Base-by-base conservation (phyloP, 2,113 vertebrate genomes). In the Psilopogon haemacephalus region DNA sequence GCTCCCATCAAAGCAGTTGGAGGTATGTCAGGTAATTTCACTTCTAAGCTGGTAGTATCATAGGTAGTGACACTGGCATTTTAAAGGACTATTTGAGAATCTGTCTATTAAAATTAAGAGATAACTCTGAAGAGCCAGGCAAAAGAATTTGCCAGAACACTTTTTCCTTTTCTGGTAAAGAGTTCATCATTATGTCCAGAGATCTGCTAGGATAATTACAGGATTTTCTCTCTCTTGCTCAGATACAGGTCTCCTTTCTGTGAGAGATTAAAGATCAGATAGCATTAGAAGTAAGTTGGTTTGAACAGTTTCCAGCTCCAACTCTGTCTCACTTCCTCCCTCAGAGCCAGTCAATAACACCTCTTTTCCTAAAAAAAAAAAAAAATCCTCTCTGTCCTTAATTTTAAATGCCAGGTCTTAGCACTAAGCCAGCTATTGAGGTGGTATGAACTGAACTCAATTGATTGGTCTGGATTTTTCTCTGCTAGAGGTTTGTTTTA, bases 401-500 rank as follows among this genome's bases (percentile, higher is more conserved):
- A 58, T 56, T 89, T 32, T 88, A 88, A 88, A 87, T 83, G 60
- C 37, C 60, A 77, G 42, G 50, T 71, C 38, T 88, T 90, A 91
- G 12, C 40, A 68, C 15, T 86, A 90, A 91, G 69, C 19, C 86
- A 84, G 79, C 70, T 84, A 87, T 26, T 52, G 75, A 64, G 33
- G n/a, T 18, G 10, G 9, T 84, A 17, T 52, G 79, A 93, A 74
- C 33, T 54, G 55, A 26, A 88, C 44, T 73, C 82, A 65, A 33
- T 76, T 68, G 89, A 79, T 85, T 37, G 37, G 8, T 76, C 64
- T 88, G 89, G 63, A 62, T 94, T 89, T 91, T 33, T 82, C 59
- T 85, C 71, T 76, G 40, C 33, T 89, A 80, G 79, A 85, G 75
- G 54, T 91, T 91, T 84, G 14, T 75, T 90, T 85, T 24, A 30